Evolutionary conservation across 2,797 vertebrate species (phyloP), one percentile per base, ranked within the genome.

Genomic region (Acrocephalus scirpaceus): DNA sequence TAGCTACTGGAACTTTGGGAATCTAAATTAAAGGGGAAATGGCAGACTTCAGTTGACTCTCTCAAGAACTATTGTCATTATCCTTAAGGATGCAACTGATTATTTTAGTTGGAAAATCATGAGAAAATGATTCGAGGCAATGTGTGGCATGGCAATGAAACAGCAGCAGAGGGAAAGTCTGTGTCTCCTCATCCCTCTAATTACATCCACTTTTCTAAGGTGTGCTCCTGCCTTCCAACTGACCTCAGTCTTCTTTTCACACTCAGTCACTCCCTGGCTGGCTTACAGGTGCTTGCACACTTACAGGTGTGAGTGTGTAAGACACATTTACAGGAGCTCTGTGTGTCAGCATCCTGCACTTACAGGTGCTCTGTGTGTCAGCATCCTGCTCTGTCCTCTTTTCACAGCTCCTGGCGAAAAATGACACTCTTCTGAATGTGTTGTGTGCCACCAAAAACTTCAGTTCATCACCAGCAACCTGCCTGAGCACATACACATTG

Each of bases 311-410:
- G 11, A 38, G 38, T 32, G 30, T 54, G 19, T 32, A 20, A 54
- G 12, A 21, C 53, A 53, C 29, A 30, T 7, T 19, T 54, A 18
- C 45, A 67, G n/a, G n/a, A 4, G 25, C n/a, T 44, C 40, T 20
- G 16, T 40, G 36, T 45, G 61, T 12, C 29, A 32, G 10, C 15
- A 64, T n/a, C 61, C 61, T 64, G 61, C 30, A 12, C 21, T 44
- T n/a, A 2, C 30, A 64, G 42, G 15, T 4, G 62, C n/a, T 38
- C 9, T 32, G 0, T 36, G 0, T 13, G 7, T 30, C 61, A 13
- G 17, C 16, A 26, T 12, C 32, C 42, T 71, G 18, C 54, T 26
- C 65, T 60, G 6, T 23, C 47, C 34, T 30, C 20, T 48, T n/a
- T 66, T 10, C 42, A 11, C 19, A 2, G 14, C 40, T 60, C 45